phyloP scores from a whole-genome alignment of 2,113 vertebrate genomes.

The Cochlearius cochlearius region DNA sequence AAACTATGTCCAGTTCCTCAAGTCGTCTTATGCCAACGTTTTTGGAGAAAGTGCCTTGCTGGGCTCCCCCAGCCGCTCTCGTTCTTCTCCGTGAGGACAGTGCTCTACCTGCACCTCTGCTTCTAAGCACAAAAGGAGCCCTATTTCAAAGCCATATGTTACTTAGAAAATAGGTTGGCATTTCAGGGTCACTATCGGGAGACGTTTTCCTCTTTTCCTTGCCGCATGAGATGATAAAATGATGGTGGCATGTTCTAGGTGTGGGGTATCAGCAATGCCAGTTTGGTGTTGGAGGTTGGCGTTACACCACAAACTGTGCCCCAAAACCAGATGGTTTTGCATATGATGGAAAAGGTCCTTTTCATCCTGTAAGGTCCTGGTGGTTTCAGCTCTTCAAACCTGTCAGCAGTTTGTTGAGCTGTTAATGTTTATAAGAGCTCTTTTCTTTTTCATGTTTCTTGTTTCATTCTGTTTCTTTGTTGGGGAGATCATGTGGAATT shows the following conservation, averaged over 20 bases:
- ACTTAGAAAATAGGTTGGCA: background rate
- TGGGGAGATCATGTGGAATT: background rate
- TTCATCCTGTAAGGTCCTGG: background rate
- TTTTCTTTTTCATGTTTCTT: background rate
- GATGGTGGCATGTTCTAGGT: background rate
- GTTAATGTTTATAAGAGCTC: background rate
- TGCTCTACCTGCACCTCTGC: background rate
- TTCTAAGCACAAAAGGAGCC: background rate
- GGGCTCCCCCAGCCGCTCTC: constrained; percentile 73
- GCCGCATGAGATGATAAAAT: background rate
- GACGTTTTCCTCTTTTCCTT: background rate
- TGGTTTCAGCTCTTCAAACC: background rate
- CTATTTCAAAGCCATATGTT: constrained; percentile 28
- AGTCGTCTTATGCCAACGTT: constrained; percentile 88
- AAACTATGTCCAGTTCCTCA: constrained; percentile 95
- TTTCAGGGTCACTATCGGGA: background rate
- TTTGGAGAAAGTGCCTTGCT: constrained; percentile 83
- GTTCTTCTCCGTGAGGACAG: constrained; percentile 71
- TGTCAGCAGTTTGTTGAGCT: background rate
- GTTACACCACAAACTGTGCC: background rate
- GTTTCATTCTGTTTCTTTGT: background rate
- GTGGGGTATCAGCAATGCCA: background rate
- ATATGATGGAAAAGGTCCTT: background rate
- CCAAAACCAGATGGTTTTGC: background rate
- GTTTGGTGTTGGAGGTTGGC: background rate